A percentile compares a stretch with the other conserved stretches of the same genome.
Conservation (phyloP, 2,113 vertebrate genomes). For the Peromyscus leucopus region DNA sequence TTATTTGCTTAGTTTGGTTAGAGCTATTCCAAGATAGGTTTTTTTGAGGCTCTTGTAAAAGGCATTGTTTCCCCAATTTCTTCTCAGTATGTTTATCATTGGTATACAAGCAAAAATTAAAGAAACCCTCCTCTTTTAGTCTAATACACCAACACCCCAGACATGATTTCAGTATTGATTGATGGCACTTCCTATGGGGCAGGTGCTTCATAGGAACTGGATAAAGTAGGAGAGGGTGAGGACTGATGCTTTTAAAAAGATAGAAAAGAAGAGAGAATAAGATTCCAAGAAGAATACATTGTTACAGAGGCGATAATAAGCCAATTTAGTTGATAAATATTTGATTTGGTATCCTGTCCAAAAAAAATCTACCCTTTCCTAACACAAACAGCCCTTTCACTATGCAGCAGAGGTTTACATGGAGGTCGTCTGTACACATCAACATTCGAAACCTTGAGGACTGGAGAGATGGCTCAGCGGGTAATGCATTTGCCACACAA, state of each 20-base stretch:
- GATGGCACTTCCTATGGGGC: background rate
- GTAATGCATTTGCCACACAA: background rate
- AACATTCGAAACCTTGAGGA: background rate
- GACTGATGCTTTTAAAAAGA: background rate
- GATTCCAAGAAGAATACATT: background rate
- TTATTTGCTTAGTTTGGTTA: background rate
- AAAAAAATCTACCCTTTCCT: background rate
- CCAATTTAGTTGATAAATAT: background rate
- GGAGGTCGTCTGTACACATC: background rate
- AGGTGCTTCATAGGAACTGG: background rate
- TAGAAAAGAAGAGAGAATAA: background rate
- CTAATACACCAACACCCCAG: background rate
- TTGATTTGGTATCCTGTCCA: conserved; percentile 1
- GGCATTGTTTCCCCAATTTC: background rate
- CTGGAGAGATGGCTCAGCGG: background rate
- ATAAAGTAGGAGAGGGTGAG: background rate
- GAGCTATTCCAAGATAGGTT: background rate
- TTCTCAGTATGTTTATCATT: background rate
- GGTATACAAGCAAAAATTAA: background rate
- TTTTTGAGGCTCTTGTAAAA: background rate
- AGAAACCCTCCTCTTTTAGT: background rate
- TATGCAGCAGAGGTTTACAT: background rate
- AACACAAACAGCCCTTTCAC: background rate
- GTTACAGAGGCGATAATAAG: background rate
- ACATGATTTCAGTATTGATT: background rate